Evolutionary conservation across 2,888 invertebrate genomes (phyloP).

Genomic region (Hipparchia semele): DNA sequence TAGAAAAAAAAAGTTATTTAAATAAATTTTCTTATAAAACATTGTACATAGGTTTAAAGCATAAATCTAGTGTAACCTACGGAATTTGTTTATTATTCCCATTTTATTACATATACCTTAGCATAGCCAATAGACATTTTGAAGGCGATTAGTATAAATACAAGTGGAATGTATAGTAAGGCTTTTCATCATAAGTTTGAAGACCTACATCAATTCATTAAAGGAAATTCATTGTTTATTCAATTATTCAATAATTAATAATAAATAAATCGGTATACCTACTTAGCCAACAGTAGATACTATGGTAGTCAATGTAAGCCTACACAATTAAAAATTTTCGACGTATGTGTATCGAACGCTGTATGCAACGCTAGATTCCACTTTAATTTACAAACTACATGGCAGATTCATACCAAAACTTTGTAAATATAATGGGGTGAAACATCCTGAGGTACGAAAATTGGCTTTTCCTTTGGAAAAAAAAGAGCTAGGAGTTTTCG

Average conservation of each 20-base stretch:
- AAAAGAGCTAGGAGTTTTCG: too few species aligned
- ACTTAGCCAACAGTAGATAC: too few species aligned
- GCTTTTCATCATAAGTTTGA: constrained; percentile 75
- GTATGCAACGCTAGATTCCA: too few species aligned
- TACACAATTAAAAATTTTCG: too few species aligned
- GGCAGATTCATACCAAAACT: too few species aligned
- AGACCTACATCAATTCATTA: constrained; percentile 45
- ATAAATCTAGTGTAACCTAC: not conserved
- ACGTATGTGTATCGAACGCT: too few species aligned
- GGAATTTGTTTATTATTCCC: not conserved
- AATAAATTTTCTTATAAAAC: not conserved
- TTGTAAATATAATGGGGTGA: too few species aligned
- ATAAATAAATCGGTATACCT: too few species aligned
- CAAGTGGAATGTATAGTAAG: constrained; percentile 81
- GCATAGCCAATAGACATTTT: constrained; percentile 65
- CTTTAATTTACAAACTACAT: too few species aligned
- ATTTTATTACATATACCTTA: constrained; percentile 18
- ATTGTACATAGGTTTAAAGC: not conserved
- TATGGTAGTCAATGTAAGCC: too few species aligned
- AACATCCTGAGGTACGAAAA: too few species aligned
- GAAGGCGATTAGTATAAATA: constrained; percentile 72
- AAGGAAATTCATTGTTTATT: constrained; percentile 20
- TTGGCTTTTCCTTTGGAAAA: too few species aligned
- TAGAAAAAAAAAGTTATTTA: not conserved
- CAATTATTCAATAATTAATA: constrained; percentile 15